Conservation (phyloP, 2,113 vertebrate species). For the Melanerpes aurifrons region DNA sequence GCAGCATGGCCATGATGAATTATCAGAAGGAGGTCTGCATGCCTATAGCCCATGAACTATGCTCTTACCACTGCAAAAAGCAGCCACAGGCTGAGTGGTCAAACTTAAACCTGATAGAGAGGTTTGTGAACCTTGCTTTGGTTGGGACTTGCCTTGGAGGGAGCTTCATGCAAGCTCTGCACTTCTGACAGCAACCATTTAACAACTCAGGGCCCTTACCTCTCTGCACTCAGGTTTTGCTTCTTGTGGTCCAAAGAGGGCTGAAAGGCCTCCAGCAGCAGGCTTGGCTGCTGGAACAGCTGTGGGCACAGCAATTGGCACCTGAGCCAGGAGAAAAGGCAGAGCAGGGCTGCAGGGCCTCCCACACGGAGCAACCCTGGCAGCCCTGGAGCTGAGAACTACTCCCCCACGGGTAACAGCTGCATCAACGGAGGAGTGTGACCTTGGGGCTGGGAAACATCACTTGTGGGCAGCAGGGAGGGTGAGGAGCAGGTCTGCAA, state of each 20-base stretch:
- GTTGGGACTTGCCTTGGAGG: not conserved
- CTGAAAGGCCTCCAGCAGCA: not conserved
- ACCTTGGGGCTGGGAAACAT: not conserved
- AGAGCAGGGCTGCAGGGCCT: not conserved
- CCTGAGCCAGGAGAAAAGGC: not conserved
- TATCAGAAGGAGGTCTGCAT: not conserved
- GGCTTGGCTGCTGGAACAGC: not conserved
- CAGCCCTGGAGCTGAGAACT: fast-evolving
- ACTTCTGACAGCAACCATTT: fast-evolving
- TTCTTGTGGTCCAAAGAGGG: not conserved
- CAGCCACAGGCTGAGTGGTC: not conserved
- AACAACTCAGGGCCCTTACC: fast-evolving
- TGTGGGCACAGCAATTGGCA: not conserved
- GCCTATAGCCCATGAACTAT: not conserved
- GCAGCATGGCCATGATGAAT: fast-evolving
- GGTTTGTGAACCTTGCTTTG: conserved; percentile 5
- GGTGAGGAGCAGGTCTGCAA: not conserved
- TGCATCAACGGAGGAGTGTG: not conserved
- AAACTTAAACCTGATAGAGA: not conserved
- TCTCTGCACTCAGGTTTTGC: not conserved
- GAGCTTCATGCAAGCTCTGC: fast-evolving
- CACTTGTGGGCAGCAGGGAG: fast-evolving
- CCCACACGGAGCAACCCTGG: fast-evolving
- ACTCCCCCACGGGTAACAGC: fast-evolving
- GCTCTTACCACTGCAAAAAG: not conserved